A percentile compares a stretch with the other conserved stretches of the same genome.
Conservation (phyloP, 2,797 vertebrate species). For the Scolopax rusticola region DNA sequence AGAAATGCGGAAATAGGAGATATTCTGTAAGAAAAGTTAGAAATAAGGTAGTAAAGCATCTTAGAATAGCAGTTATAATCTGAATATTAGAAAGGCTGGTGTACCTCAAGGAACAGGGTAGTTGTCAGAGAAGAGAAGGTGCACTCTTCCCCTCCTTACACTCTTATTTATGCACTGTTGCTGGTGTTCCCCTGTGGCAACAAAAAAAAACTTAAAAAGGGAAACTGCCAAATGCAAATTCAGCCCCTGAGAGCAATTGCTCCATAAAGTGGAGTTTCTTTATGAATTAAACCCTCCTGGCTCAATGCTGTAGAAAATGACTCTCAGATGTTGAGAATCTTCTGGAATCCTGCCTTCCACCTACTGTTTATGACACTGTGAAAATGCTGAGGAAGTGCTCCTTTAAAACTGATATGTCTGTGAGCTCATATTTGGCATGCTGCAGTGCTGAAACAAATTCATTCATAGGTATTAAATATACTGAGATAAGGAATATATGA, state of each 20-base stretch:
- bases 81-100: not conserved
- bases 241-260: not conserved
- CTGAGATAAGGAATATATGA: not conserved
- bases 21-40: not conserved
- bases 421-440: conserved; percentile 19
- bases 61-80: not conserved
- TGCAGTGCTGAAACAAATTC: not conserved
- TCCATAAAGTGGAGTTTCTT: not conserved
- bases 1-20: not conserved
- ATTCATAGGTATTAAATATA: conserved; percentile 31
- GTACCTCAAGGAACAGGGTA: not conserved
- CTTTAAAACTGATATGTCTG: conserved; percentile 14
- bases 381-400: conserved; percentile 36
- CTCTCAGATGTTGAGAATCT: not conserved
- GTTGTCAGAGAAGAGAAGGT: not conserved
- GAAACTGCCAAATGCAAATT: not conserved
- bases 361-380: conserved; percentile 17
- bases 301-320: not conserved
- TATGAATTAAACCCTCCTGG: not conserved
- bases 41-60: not conserved
- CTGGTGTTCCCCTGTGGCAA: not conserved
- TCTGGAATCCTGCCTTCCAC: conserved; percentile 33
- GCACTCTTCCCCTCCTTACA: not conserved
- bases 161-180: not conserved
- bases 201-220: not conserved